Evolutionary conservation across 2,113 vertebrate genomes (phyloP), one percentile per base, ranked within the genome.

Genomic region (Zosterops borbonicus): DNA sequence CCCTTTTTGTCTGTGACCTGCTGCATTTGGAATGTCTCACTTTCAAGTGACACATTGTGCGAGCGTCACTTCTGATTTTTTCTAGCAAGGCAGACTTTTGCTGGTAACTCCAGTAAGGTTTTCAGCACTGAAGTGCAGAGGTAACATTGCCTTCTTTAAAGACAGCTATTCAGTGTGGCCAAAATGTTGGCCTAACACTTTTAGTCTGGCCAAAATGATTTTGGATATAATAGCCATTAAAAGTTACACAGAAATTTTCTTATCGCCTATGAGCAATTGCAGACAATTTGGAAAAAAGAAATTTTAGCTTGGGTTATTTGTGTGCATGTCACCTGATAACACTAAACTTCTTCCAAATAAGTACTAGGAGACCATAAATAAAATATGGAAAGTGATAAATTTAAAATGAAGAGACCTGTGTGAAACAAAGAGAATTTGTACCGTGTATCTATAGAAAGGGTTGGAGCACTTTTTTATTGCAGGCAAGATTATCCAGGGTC

Each of bases 41-140:
- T 74, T 82, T 44, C n/a, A 52, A 11, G 49, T 14, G 31, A 41
- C 14, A 12, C 2, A 1, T 68, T 0, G 1, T 53, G 12, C 4
- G 2, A 67, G 27, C 33, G 41, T 55, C 0, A 2, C 75, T 92
- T 86, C 29, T 27, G 5, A 46, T 74, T 56, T 83, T 39, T 78
- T 76, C 58, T 83, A 46, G 42, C 21, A 59, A 69, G 68, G 49
- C 33, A 76, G 35, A 33, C 29, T 75, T 68, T 25, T 69, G 10
- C 37, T 73, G 18, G 14, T 62, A 56, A 23, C 24, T 64, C 21
- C n/a, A 58, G 29, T 55, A 52, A 75, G 5, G 8, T 62, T 88
- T 64, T 69, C 37, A 46, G 1, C 44, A 27, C 42, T 59, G 68
- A 77, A 67, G 28, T 89, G 19, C 42, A 81, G 58, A 53, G 12